Percentiles rank a stretch among this genome's conserved stretches.
Evolutionary conservation across 2,113 vertebrate genomes (phyloP).

Genomic region (Tylochromis polylepis): DNA sequence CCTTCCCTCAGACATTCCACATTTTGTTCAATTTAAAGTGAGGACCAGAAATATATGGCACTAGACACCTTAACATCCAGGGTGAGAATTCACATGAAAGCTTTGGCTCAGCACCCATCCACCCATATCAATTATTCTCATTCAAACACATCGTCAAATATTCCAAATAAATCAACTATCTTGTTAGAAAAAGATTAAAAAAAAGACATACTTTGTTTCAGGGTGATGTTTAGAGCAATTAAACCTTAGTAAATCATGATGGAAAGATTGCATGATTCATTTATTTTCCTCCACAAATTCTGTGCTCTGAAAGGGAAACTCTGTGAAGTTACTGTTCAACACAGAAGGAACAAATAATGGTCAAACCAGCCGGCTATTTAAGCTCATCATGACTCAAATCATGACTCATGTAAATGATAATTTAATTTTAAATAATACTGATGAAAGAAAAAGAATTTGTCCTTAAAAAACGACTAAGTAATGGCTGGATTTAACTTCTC

Average conservation of each 20-base stretch:
- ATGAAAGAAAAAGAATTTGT: neutral
- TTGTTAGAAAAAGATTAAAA: fast-evolving
- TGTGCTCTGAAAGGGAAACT: neutral
- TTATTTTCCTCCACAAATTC: neutral
- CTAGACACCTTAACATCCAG: neutral
- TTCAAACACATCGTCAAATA: neutral
- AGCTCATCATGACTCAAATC: neutral
- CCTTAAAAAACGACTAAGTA: neutral
- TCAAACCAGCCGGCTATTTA: neutral
- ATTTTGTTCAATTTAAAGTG: neutral
- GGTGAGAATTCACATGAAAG: neutral
- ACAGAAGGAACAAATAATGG: neutral
- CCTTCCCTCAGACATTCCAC: neutral
- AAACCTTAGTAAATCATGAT: neutral
- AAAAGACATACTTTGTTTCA: neutral
- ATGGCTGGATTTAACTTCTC: neutral
- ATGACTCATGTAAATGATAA: neutral
- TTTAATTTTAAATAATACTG: neutral
- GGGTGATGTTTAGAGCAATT: neutral
- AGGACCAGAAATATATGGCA: neutral
- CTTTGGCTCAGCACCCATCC: neutral
- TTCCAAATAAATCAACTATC: neutral
- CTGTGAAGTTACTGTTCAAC: neutral
- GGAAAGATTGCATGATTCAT: neutral
- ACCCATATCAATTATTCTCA: neutral